These are phyloP conservation scores for Tetanocera ferruginea DNA, from an alignment of 2,888 invertebrate species.

Conservation along the genomic window DNA sequence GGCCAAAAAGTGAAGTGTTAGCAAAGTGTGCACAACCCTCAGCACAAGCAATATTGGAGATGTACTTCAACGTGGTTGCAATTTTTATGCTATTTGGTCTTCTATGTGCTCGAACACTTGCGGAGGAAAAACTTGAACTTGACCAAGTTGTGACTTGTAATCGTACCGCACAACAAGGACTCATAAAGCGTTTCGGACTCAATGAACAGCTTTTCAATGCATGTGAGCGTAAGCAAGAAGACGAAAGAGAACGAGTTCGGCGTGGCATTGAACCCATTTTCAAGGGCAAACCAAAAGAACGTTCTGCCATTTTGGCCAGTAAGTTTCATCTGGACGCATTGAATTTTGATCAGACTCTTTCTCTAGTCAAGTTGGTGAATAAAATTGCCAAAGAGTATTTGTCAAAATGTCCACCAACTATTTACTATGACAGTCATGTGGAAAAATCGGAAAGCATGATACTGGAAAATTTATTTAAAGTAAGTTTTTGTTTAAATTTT, in stretches of 20 bases:
- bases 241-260: slow-evolving; percentile 25
- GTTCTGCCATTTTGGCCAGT: slow-evolving; percentile 72
- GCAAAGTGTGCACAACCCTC: neutral
- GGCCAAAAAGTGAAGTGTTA: neutral
- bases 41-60: neutral
- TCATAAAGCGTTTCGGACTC: slow-evolving; percentile 47
- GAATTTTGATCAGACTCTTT: slow-evolving; percentile 72
- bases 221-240: neutral
- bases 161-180: slow-evolving; percentile 40
- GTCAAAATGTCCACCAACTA: slow-evolving; percentile 76
- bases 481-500: slow-evolving; percentile 39
- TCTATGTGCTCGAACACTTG: neutral
- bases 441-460: slow-evolving; percentile 73
- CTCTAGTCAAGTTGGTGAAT: slow-evolving; percentile 74
- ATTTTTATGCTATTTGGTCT: neutral
- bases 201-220: slow-evolving; percentile 45
- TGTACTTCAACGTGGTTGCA: neutral
- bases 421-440: slow-evolving; percentile 77
- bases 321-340: slow-evolving; percentile 70
- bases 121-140: neutral
- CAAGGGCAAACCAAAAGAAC: slow-evolving; percentile 74
- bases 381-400: slow-evolving; percentile 75
- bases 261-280: slow-evolving; percentile 73
- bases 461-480: slow-evolving; percentile 73
- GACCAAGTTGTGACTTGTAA: neutral